Conservation (phyloP, 2,888 invertebrate genomes). For the Auanema freiburgensis region DNA sequence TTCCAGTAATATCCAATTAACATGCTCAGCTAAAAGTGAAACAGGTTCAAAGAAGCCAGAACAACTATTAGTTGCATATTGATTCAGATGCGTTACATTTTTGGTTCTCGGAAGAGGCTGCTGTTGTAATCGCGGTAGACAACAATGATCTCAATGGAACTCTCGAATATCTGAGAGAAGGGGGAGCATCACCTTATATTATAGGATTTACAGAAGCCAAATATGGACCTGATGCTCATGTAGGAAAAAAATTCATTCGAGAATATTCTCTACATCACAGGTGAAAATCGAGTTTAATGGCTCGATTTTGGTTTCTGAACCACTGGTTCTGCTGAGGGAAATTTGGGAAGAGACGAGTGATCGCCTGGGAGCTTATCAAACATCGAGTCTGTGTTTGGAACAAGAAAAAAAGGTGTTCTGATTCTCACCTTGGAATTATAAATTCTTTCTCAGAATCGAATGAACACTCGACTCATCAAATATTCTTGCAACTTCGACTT, state of each 20-base stretch:
- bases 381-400: slow-evolving; percentile 77
- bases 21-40: slow-evolving; percentile 33
- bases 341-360: slow-evolving; percentile 96
- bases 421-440: not conserved
- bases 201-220: slow-evolving; percentile 59
- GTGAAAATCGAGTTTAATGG: slow-evolving; percentile 73
- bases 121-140: slow-evolving; percentile 65
- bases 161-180: slow-evolving; percentile 16
- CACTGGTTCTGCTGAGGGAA: slow-evolving; percentile 75
- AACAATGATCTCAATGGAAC: slow-evolving; percentile 46
- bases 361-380: slow-evolving; percentile 82
- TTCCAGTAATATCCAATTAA: slow-evolving; percentile 74
- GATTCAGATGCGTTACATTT: slow-evolving; percentile 10
- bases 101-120: slow-evolving; percentile 67
- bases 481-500: not conserved
- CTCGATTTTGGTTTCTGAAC: slow-evolving; percentile 71
- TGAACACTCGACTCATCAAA: not conserved
- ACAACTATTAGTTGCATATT: not conserved
- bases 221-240: slow-evolving; percentile 50
- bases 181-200: slow-evolving; percentile 49
- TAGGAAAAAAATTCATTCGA: slow-evolving; percentile 10
- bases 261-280: slow-evolving; percentile 39
- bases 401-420: slow-evolving; percentile 73
- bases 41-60: slow-evolving; percentile 5
- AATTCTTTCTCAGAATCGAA: not conserved